phyloP scores from a whole-genome alignment of 1,140 invertebrate genomes.

The Tenebrio molitor region DNA sequence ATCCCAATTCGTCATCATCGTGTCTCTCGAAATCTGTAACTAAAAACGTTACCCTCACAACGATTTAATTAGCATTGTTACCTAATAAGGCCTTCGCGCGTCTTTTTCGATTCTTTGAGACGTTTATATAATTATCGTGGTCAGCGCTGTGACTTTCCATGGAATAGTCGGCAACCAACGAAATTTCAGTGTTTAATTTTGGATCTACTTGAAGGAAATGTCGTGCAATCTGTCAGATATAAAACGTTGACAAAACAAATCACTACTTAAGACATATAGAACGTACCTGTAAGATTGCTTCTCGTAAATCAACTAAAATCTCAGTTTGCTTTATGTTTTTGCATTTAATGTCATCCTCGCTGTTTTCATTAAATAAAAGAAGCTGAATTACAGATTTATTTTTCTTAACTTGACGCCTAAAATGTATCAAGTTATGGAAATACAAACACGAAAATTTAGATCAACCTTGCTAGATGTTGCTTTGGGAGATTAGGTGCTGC shows the following conservation, averaged over 20 bases:
- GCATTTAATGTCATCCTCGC: constrained; percentile 88
- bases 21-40: constrained; percentile 94
- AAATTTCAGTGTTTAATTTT: constrained; percentile 79
- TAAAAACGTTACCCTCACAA: too few relatives aligned
- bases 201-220: constrained; percentile 90
- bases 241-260: background rate
- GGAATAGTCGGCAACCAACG: constrained; percentile 92
- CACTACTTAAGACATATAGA: constrained; percentile 28
- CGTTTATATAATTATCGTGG: constrained; percentile 94
- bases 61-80: too few relatives aligned
- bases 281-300: constrained; percentile 86
- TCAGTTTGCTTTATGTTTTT: constrained; percentile 98
- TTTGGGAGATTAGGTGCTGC: constrained; percentile 91
- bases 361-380: constrained; percentile 86
- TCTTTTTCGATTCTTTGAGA: constrained; percentile 86
- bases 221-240: constrained; percentile 82
- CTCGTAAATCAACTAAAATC: constrained; percentile 95
- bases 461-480: constrained; percentile 82
- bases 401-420: constrained; percentile 88
- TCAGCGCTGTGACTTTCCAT: constrained; percentile 96
- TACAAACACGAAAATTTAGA: background rate
- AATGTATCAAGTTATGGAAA: constrained; percentile 48
- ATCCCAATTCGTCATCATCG: constrained; percentile 98
- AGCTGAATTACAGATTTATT: constrained; percentile 92
- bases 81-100: constrained; percentile 94